Evolutionary conservation across 2,113 vertebrate species (phyloP).

Genomic region (Machaerirhynchus nigripectus): DNA sequence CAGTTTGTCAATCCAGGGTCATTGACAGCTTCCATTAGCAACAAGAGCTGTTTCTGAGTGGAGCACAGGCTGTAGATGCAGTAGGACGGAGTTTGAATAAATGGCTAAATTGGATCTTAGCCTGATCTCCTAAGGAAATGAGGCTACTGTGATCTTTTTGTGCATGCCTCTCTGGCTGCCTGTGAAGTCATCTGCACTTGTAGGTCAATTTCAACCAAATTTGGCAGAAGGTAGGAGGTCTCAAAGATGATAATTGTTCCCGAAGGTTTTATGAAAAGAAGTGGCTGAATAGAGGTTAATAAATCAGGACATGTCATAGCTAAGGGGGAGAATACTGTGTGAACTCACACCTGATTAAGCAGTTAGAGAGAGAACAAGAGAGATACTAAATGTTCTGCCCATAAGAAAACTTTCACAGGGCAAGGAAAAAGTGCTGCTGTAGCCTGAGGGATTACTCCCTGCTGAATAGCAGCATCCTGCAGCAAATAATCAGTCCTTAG

Average conservation of each 20-base stretch:
- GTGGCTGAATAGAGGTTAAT: slow-evolving; percentile 11
- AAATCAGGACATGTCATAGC: neutral
- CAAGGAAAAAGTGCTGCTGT: neutral
- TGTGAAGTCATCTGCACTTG: neutral
- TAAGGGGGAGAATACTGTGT: neutral
- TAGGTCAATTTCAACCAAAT: slow-evolving; percentile 6
- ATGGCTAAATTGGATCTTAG: neutral
- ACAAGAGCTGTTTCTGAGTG: slow-evolving; percentile 26
- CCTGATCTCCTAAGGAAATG: neutral
- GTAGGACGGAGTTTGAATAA: slow-evolving; percentile 11
- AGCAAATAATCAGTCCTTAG: neutral
- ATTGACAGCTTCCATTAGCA: slow-evolving; percentile 39
- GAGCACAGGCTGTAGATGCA: neutral
- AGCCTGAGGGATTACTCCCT: slow-evolving; percentile 16
- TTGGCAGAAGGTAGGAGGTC: neutral
- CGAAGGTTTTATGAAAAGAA: neutral
- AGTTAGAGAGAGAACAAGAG: neutral
- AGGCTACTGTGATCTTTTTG: neutral
- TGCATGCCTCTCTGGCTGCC: neutral
- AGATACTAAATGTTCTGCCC: slow-evolving; percentile 4
- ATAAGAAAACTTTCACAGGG: slow-evolving; percentile 54
- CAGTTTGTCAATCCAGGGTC: slow-evolving; percentile 45
- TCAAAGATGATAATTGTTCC: neutral
- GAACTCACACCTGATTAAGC: slow-evolving; percentile 55
- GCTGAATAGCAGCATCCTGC: slow-evolving; percentile 2